A percentile compares a stretch with the other conserved stretches of the same genome.
Evolutionary conservation across 2,113 vertebrate genomes (phyloP).

Genomic region (Xerus inauris): DNA sequence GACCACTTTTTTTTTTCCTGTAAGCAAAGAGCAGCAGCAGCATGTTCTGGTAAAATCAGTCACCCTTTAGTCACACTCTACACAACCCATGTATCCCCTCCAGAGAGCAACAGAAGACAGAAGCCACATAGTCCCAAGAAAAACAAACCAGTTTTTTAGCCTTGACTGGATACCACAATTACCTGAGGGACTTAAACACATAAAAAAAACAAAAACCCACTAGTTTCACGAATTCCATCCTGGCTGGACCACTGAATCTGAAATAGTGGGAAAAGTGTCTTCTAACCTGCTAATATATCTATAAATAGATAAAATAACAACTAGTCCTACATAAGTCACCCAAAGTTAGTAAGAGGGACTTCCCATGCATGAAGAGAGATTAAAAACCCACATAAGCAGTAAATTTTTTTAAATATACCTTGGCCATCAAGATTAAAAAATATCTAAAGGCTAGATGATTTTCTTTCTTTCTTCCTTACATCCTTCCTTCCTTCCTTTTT

Average conservation of each 20-base stretch:
- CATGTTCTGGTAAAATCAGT: neutral
- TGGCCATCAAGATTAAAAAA: conserved; percentile 33
- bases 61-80: neutral
- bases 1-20: neutral
- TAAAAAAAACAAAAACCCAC: neutral
- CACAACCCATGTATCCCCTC: neutral
- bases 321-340: neutral
- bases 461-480: no score
- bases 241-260: neutral
- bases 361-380: neutral
- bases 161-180: neutral
- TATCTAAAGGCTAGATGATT: neutral
- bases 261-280: neutral
- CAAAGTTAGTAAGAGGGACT: neutral
- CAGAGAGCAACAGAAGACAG: neutral
- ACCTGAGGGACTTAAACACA: neutral
- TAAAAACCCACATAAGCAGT: neutral
- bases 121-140: neutral
- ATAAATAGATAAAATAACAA: neutral
- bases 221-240: neutral
- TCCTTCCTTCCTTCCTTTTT: neutral
- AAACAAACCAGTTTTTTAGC: neutral
- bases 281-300: neutral
- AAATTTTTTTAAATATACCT: neutral
- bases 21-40: neutral